Base-by-base conservation (phyloP, 2,888 invertebrate genomes). In the Augiades crinisus region DNA sequence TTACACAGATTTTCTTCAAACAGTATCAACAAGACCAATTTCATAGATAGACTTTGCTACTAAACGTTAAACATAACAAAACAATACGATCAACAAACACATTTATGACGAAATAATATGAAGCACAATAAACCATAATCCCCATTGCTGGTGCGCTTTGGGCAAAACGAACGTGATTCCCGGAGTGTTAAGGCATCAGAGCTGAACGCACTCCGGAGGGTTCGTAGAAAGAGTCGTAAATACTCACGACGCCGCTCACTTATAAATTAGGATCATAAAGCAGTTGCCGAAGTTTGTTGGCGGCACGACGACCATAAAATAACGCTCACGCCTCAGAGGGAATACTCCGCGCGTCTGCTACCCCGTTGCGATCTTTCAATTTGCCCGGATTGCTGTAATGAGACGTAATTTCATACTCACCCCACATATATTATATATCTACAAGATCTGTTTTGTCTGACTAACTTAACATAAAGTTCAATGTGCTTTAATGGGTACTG, bases 261-360 rank as follows among this genome's bases (percentile, higher is more conserved):
- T 89, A 89, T 88, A 89, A 89, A 89, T 89, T 89, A 88, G 88
- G 83, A 84, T 84, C 88, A 89, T 89, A 89, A 89, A 89, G 81
- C 86, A 85, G 83, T 86, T 86, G 82, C 77, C 82, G 77, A 88
- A 89, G 78, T 89, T 89, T 84, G 86, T 80, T 82, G 78, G 83
- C 79, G 79, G 78, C 86, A 77, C 81, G 81, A 77, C 82, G 85
- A 75, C 75, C 86, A 81, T 89, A 89, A 89, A 89, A 85, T 80
- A 85, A 74, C 76, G 80, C 82, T 82, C 80, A 79, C 77, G 65
- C 67, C 75, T 69, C 75, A 56, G 65, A 68, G 75, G 76, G 80
- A 78, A 76, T 72, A 62, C 70, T 67, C 61, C 59, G 62, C 19
- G 65, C 69, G 75, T 73, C 73, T 70, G 69, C 67, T 68, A 67